A percentile compares a stretch with the other conserved stretches of the same genome.
phyloP scores from a whole-genome alignment of 2,797 vertebrate species.

The Urophycis tenuis region DNA sequence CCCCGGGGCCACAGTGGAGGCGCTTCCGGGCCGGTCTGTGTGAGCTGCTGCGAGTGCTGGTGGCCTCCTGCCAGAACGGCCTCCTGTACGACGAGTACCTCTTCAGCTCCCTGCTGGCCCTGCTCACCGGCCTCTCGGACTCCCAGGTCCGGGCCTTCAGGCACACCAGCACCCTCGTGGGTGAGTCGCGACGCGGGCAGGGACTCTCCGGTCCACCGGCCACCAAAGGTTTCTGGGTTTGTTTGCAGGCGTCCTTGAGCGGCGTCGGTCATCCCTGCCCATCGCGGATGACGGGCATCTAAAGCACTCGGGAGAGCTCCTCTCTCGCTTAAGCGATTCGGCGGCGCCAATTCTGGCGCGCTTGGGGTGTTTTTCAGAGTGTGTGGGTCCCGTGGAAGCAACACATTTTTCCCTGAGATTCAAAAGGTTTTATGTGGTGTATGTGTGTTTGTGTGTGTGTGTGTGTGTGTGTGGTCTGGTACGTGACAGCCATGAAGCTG shows the following conservation, averaged over 20 bases:
- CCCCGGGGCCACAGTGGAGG: slow-evolving; percentile 64
- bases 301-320: not conserved
- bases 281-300: not conserved
- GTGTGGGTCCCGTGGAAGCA: too few species aligned
- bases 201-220: not conserved
- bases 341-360: too few species aligned
- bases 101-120: slow-evolving; percentile 71
- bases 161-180: slow-evolving; percentile 85
- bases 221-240: not conserved
- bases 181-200: slow-evolving; percentile 56
- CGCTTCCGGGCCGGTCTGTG: slow-evolving; percentile 73
- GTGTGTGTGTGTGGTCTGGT: too few species aligned
- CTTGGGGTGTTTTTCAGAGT: not conserved
- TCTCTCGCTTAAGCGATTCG: not conserved
- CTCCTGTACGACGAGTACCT: slow-evolving; percentile 78
- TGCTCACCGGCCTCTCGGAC: slow-evolving; percentile 84
- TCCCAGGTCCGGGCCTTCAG: slow-evolving; percentile 91
- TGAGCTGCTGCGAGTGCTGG: slow-evolving; percentile 70
- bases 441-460: too few species aligned
- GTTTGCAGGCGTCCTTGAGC: not conserved
- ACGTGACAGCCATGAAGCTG: slow-evolving; percentile 76
- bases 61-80: slow-evolving; percentile 68
- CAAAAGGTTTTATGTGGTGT: slow-evolving; percentile 12
- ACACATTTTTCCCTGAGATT: not conserved
- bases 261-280: not conserved